A percentile compares a stretch with the other conserved stretches of the same genome.
Evolutionary conservation across 2,888 invertebrate genomes (phyloP).

Genomic region (Ochropacha duplaris): DNA sequence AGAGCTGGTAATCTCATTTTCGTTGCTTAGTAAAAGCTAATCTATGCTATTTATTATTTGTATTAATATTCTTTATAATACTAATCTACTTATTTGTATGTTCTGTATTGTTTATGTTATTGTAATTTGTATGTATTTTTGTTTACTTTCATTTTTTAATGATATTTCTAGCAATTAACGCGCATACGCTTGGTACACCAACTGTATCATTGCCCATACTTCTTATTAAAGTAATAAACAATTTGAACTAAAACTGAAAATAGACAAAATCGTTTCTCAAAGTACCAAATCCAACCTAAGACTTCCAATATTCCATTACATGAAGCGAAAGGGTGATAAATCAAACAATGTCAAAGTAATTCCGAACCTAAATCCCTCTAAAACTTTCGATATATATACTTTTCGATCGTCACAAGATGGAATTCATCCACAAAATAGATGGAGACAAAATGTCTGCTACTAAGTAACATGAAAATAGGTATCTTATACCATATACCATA

Average conservation of each 20-base stretch:
- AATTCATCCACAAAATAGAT: neutral
- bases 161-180: too few species aligned
- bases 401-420: conserved; percentile 20
- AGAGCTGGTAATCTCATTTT: conserved; percentile 62
- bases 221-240: neutral
- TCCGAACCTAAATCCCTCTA: conserved; percentile 30
- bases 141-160: too few species aligned
- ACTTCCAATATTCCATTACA: conserved; percentile 18
- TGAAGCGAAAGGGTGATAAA: conserved; percentile 26
- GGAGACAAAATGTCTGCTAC: neutral
- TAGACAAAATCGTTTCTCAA: neutral
- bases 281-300: conserved; percentile 11
- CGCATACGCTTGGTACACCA: too few species aligned
- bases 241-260: neutral
- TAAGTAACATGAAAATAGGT: too few species aligned
- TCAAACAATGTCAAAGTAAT: conserved; percentile 39
- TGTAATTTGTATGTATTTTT: neutral
- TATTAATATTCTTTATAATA: too few species aligned
- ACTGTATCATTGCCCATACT: too few species aligned
- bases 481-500: too few species aligned
- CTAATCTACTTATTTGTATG: too few species aligned
- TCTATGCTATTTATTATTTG: conserved; percentile 3
- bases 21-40: conserved; percentile 51
- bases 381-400: conserved; percentile 36
- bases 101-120: neutral